Base-by-base conservation (phyloP, 1,140 invertebrate species). In the Lepidurus packardi region DNA sequence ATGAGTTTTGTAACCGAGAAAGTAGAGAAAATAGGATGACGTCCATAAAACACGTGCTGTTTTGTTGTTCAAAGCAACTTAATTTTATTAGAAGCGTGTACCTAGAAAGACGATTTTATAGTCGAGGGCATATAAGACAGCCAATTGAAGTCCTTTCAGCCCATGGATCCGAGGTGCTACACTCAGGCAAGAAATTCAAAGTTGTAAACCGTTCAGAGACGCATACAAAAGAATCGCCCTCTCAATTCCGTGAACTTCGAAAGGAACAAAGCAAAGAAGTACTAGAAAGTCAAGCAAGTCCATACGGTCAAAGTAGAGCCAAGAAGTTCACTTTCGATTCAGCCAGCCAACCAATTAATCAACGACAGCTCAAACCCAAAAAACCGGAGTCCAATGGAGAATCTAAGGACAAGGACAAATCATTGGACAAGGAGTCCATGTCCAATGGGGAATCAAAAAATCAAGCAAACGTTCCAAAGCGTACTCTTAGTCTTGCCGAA, bases 141-240 rank as follows among this genome's bases (percentile, higher is more conserved):
- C 78, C 78, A 24, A 24, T 74, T n/a, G 43, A 75, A 16, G 47
- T 78, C n/a, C 44, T 78, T 1, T 13, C 73, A 47, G 13, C 73
- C 9, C 43, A 75, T 21, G 73, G 75, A 45, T 13, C 53, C 21
- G 16, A 65, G 13, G 73, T 73, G 5, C 9, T n/a, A 75, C 43
- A 74, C 25, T 34, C 34, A 9, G 73, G 42, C 65, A 78, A 73
- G 16, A 77, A 47, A 24, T 65, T 34, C 7, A 8, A 53, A 44
- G 9, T 24, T 25, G 45, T 24, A 25, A 16, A 44, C n/a, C n/a
- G 24, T 76, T 45, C 42, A 10, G n/a, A 47, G 10, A 16, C n/a
- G 8, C 6, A 44, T 53, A 10, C 43, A 41, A 25, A 76, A 44
- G 43, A 76, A 74, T 16, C 13, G 7, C 44, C 21, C 11, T 42